Percentiles rank a stretch among this genome's conserved stretches.
Conservation (phyloP, 2,888 invertebrate genomes). For the Octodonta nipae region DNA sequence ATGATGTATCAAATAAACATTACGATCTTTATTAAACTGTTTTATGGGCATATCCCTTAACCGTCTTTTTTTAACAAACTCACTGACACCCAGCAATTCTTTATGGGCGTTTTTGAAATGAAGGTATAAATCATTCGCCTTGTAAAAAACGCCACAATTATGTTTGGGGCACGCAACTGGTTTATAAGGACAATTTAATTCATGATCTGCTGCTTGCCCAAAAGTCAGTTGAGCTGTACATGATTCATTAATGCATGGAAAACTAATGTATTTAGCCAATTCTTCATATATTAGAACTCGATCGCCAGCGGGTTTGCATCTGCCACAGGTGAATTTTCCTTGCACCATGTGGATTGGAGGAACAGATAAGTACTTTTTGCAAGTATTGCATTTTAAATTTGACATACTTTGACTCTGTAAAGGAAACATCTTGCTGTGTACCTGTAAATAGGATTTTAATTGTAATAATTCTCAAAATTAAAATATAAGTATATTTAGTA, state of each 20-base stretch:
- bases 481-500: no score
- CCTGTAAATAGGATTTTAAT: no score
- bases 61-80: neutral
- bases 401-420: no score
- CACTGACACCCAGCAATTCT: neutral
- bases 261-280: conserved; percentile 7
- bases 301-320: conserved; percentile 4
- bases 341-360: conserved; percentile 5
- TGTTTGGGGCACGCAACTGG: conserved; percentile 5
- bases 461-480: no score
- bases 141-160: conserved; percentile 4
- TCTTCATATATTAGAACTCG: conserved; percentile 8
- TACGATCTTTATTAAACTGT: conserved; percentile 5
- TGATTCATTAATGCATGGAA: conserved; percentile 6
- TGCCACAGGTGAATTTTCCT: conserved; percentile 6
- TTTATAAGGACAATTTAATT: conserved; percentile 6
- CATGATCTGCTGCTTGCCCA: conserved; percentile 6
- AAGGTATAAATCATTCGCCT: conserved; percentile 1
- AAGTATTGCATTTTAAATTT: conserved; percentile 5
- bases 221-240: conserved; percentile 5
- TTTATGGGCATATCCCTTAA: conserved; percentile 4
- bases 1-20: conserved; percentile 1
- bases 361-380: conserved; percentile 6
- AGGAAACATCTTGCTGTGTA: no score
- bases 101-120: conserved; percentile 6